Conservation (phyloP, 1,140 invertebrate genomes). For the Aradophagus sp. region DNA sequence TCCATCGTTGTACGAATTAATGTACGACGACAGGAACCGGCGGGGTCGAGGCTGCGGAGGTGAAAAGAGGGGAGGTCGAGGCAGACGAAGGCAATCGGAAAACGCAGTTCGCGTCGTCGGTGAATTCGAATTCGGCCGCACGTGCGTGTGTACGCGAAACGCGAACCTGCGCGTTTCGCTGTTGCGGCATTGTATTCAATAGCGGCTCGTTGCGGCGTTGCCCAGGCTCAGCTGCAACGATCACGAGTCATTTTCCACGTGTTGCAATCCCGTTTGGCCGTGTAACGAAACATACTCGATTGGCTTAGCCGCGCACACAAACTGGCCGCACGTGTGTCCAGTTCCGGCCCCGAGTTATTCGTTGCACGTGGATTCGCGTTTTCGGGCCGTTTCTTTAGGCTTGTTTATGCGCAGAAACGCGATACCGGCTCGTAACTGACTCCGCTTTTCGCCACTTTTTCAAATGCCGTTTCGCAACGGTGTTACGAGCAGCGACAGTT, state of each 20-base stretch:
- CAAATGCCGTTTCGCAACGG: too few relatives aligned
- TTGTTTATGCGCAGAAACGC: neutral
- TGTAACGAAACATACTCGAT: too few relatives aligned
- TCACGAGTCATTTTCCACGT: constrained; percentile 63
- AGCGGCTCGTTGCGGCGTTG: constrained; percentile 46
- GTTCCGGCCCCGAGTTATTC: neutral
- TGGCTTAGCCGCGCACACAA: constrained; percentile 7
- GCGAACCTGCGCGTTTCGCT: neutral
- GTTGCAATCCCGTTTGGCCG: constrained; percentile 58
- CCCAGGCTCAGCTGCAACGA: constrained; percentile 59
- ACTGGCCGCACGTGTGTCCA: neutral
- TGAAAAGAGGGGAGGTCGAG: neutral
- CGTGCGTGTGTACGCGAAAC: constrained; percentile 43
- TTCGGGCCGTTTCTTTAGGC: neutral
- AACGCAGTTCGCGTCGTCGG: constrained; percentile 21
- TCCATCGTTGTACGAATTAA: constrained; percentile 32
- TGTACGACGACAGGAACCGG: constrained; percentile 9
- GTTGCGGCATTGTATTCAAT: constrained; percentile 49
- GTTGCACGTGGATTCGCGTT: constrained; percentile 4
- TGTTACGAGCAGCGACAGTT: too few relatives aligned
- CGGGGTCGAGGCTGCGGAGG: constrained; percentile 2
- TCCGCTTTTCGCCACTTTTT: too few relatives aligned
- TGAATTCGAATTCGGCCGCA: constrained; percentile 33
- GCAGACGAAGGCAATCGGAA: constrained; percentile 3
- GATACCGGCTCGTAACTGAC: too few relatives aligned